Conservation (phyloP, 1,140 invertebrate species). For the Drosophila seguyi region DNA sequence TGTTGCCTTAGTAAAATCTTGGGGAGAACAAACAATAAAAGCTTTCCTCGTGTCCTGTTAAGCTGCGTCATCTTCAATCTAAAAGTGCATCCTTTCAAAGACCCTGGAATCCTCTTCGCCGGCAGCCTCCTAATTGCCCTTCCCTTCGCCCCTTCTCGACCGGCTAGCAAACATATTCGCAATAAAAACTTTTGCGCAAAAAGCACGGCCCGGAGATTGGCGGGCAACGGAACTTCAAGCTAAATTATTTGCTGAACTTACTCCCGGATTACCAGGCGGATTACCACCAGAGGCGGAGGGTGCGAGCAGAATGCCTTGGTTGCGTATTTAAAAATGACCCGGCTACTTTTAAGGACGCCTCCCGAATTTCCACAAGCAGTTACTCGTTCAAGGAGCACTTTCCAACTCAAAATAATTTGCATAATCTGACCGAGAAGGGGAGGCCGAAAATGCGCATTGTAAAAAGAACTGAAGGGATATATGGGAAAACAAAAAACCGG, state of each 20-base stretch:
- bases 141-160: not conserved
- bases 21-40: conserved; percentile 9
- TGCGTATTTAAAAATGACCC: conserved; percentile 68
- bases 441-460: conserved; percentile 51
- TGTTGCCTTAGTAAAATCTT: not conserved
- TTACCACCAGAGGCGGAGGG: conserved; percentile 49
- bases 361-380: conserved; percentile 6
- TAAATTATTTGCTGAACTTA: conserved; percentile 66
- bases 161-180: conserved; percentile 35
- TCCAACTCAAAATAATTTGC: conserved; percentile 67
- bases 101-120: conserved; percentile 5
- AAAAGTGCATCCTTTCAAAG: conserved; percentile 29
- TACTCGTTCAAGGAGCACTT: conserved; percentile 27
- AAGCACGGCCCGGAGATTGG: conserved; percentile 19
- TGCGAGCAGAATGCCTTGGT: conserved; percentile 36
- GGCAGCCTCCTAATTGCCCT: conserved; percentile 36
- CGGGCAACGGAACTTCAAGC: conserved; percentile 25
- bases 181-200: conserved; percentile 52
- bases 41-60: conserved; percentile 9
- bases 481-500: conserved; percentile 15
- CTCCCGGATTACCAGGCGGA: conserved; percentile 59
- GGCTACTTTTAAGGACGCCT: conserved; percentile 26
- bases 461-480: conserved; percentile 29
- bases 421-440: conserved; percentile 51
- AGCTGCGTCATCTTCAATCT: conserved; percentile 23